Conservation (phyloP, 2,888 invertebrate species). For the Catocala nupta region DNA sequence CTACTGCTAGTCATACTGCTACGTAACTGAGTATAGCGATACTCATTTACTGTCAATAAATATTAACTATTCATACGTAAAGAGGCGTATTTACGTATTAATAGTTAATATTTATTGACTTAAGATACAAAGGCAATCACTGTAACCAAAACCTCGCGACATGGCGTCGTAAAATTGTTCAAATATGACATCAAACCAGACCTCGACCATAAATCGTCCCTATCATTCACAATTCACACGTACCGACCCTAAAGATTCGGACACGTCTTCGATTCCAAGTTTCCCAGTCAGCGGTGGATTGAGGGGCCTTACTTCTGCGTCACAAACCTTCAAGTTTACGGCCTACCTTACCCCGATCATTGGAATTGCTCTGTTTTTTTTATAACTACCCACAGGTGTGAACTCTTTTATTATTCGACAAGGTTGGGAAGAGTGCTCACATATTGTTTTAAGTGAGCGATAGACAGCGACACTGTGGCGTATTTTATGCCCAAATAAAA, state of each 20-base stretch:
- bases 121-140: background rate
- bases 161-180: constrained; percentile 5
- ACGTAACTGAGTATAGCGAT: too few relatives aligned
- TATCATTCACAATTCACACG: constrained; percentile 46
- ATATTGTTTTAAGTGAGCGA: too few relatives aligned
- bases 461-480: too few relatives aligned
- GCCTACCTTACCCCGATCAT: constrained; percentile 36
- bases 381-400: constrained; percentile 35
- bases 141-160: background rate
- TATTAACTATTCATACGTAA: too few relatives aligned
- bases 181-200: constrained; percentile 6
- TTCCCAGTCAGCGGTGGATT: constrained; percentile 17
- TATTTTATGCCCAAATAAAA: too few relatives aligned
- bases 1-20: too few relatives aligned
- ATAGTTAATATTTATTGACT: too few relatives aligned
- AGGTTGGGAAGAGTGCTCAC: background rate
- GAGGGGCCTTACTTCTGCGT: constrained; percentile 7
- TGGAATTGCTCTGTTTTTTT: constrained; percentile 48
- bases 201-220: constrained; percentile 30
- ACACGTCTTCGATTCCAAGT: constrained; percentile 35
- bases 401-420: constrained; percentile 19
- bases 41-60: too few relatives aligned
- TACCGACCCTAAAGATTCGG: constrained; percentile 34
- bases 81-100: too few relatives aligned
- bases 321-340: constrained; percentile 32